Conservation (phyloP, 2,113 vertebrate species). For the Erythrolamprus reginae region DNA sequence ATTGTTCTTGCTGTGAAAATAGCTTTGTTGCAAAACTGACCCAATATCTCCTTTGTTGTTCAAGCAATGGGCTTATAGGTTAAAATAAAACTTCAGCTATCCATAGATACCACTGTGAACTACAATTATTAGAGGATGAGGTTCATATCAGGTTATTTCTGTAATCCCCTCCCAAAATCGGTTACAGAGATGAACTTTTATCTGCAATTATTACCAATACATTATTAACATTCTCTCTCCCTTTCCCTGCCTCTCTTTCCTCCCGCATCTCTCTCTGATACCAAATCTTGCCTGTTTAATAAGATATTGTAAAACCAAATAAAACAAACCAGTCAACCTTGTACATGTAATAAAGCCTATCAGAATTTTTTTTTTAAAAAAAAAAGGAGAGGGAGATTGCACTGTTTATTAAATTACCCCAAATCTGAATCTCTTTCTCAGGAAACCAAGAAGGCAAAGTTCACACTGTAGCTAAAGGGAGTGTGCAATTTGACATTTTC, state of each 20-base stretch:
- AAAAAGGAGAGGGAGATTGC: conserved; percentile 7
- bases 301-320: background rate
- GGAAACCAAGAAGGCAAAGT: conserved; percentile 26
- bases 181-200: background rate
- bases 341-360: background rate
- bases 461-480: conserved; percentile 41
- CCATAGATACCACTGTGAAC: background rate
- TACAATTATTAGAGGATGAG: background rate
- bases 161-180: background rate
- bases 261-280: background rate
- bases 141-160: background rate
- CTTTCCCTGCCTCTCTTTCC: background rate
- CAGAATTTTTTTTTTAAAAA: too few species aligned
- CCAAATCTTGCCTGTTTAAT: background rate
- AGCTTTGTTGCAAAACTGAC: background rate
- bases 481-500: conserved; percentile 60
- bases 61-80: background rate
- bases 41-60: background rate
- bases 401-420: conserved; percentile 55
- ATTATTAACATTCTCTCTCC: background rate
- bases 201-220: background rate
- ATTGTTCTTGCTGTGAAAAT: background rate
- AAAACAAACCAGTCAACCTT: background rate
- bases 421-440: conserved; percentile 41
- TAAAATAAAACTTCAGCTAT: background rate